Base-by-base conservation (phyloP, 1,140 invertebrate genomes). In the Manduca sexta region DNA sequence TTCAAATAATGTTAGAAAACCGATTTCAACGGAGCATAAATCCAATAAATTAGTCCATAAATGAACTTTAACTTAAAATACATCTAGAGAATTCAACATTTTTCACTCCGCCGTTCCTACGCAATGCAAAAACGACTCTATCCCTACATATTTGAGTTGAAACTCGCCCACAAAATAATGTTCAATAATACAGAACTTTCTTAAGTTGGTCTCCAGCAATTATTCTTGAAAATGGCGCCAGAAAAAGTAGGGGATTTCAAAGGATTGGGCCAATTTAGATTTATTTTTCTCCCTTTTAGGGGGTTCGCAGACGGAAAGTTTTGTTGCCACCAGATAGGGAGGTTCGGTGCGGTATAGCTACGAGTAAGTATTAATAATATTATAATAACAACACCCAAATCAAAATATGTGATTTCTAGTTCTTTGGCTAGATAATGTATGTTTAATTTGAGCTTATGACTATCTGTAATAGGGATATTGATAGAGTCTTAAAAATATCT, bases 231-330 rank as follows among this genome's bases (percentile, higher is more conserved):
- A 77, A 78, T 67, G 70, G 64, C 65, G 60, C 49, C 52, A 77
- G 74, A 80, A 82, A 79, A 82, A 78, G 59, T 73, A 62, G 74
- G 72, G 74, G 72, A 73, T 77, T 77, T 69, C 60, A 76, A 74
- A 74, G 74, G 76, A 80, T 82, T 73, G 74, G 60, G 59, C 72
- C 74, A 78, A 80, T 82, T 82, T 80, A 79, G 76, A 80, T 82
- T 82, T 82, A 80, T 80, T 78, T 79, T 78, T 78, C 75, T 65
- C 78, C 75, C 76, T 58, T 65, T 60, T 49, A 15, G 49, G 62
- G 58, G 65, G 56, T 45, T 50, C 48, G 51, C 44, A 44, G 44
- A 47, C 45, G 49, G 67, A 69, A 72, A 57, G 21, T 67, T 75
- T 69, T 64, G 64, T 71, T 69, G 52, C 68, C 64, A 64, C 66